These are phyloP conservation scores for Pholis gunnellus DNA, from an alignment of 2,113 vertebrate genomes.

Conservation along the genomic window DNA sequence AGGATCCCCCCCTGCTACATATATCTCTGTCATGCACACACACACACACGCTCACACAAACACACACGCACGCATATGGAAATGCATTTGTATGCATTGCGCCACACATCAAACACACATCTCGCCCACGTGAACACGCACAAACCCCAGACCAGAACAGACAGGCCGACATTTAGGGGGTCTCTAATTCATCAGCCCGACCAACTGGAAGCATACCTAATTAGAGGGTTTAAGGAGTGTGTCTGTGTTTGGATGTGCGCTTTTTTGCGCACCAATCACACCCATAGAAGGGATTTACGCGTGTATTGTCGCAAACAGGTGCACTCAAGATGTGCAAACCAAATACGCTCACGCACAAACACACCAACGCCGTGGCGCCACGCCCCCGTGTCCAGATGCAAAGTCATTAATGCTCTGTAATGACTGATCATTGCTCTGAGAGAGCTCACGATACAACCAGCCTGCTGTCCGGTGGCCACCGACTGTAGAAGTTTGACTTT, in stretches of 20 bases:
- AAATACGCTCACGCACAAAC: constrained; percentile 6
- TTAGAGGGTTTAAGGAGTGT: constrained; percentile 61
- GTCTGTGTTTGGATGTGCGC: not conserved
- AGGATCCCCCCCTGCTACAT: constrained; percentile 30
- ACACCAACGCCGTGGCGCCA: constrained; percentile 6
- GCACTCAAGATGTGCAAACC: constrained; percentile 5
- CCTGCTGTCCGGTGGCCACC: not conserved
- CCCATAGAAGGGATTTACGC: constrained; percentile 15
- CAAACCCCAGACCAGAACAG: constrained; percentile 43
- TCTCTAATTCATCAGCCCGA: constrained; percentile 69
- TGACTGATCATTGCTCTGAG: not conserved
- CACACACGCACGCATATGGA: constrained; percentile 3
- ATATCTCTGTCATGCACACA: constrained; percentile 22
- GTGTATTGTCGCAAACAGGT: constrained; percentile 33
- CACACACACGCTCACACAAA: constrained; percentile 15
- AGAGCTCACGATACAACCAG: not conserved
- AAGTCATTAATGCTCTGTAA: constrained; percentile 24
- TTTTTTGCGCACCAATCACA: not conserved
- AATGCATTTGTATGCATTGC: not conserved
- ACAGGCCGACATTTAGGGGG: constrained; percentile 43
- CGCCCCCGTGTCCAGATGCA: constrained; percentile 61
- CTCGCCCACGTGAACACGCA: constrained; percentile 41
- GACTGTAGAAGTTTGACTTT: not conserved
- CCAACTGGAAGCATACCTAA: constrained; percentile 66
- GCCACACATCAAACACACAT: constrained; percentile 39